Evolutionary conservation across 2,888 invertebrate genomes (phyloP).

Genomic region (Cheilosia pagana): DNA sequence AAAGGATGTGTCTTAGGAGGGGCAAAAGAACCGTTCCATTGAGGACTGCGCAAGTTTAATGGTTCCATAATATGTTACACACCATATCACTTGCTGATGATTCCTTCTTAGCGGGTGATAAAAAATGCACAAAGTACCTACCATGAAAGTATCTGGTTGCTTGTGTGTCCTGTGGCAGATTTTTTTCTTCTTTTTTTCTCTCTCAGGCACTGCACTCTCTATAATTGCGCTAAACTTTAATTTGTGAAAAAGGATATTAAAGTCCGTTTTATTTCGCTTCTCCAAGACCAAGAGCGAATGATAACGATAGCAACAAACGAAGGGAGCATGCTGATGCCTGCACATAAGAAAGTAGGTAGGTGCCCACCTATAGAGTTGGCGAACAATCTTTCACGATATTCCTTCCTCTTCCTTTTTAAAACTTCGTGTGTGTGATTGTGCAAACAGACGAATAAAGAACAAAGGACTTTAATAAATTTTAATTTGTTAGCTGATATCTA

Average conservation of each 20-base stretch:
- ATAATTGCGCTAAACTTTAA: conserved; percentile 43
- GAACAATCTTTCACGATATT: conserved; percentile 36
- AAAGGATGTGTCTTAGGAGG: conserved; percentile 45
- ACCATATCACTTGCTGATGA: conserved; percentile 55
- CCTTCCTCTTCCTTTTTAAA: conserved; percentile 2
- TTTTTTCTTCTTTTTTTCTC: conserved; percentile 9
- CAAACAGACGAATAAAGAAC: conserved; percentile 59
- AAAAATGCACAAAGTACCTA: conserved; percentile 55
- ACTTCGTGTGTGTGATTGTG: conserved; percentile 51
- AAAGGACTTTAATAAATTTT: conserved; percentile 69
- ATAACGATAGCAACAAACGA: conserved; percentile 7
- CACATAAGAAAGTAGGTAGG: neutral
- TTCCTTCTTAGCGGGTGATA: conserved; percentile 66
- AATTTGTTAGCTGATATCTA: conserved; percentile 67
- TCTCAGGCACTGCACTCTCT: conserved; percentile 10
- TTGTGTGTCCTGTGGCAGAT: conserved; percentile 20
- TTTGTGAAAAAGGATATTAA: conserved; percentile 50
- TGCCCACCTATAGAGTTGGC: conserved; percentile 11
- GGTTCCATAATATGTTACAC: conserved; percentile 58
- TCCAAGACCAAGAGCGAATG: neutral
- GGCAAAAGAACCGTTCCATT: conserved; percentile 21
- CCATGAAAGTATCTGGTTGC: conserved; percentile 14
- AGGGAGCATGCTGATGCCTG: neutral
- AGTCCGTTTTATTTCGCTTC: conserved; percentile 30
- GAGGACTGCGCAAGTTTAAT: conserved; percentile 48